phyloP scores from a whole-genome alignment of 2,888 invertebrate species.

The Scaptomyza parva region DNA sequence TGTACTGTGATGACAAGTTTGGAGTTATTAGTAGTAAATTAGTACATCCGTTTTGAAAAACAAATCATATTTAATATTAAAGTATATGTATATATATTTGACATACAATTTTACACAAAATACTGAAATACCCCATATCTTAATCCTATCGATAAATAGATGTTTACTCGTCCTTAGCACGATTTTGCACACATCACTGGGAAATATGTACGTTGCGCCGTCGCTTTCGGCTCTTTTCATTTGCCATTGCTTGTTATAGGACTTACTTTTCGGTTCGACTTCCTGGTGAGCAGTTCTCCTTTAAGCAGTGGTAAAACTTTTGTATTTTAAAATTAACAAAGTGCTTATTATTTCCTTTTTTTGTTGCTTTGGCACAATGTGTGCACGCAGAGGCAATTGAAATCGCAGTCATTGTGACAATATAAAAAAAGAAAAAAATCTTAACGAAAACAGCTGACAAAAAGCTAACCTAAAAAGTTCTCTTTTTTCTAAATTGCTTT shows the following conservation, averaged over 20 bases:
- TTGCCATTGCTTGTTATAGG: conserved; percentile 10
- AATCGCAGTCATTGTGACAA: background rate
- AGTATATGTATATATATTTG: background rate
- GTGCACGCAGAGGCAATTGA: background rate
- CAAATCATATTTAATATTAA: background rate
- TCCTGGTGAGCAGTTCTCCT: conserved; percentile 19
- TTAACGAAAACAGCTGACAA: conserved; percentile 9
- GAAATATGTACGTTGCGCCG: conserved; percentile 32
- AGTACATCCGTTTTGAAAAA: background rate
- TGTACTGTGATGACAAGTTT: background rate
- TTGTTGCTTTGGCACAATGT: too few relatives aligned
- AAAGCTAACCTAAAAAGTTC: conserved; percentile 24
- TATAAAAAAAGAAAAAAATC: background rate
- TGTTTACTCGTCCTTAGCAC: conserved; percentile 1
- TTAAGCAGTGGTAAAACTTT: background rate
- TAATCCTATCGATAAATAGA: conserved; percentile 23
- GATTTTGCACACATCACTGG: conserved; percentile 21
- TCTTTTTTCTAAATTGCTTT: background rate
- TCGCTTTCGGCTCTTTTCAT: conserved; percentile 14
- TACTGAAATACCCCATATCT: background rate
- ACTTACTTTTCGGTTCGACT: conserved; percentile 1
- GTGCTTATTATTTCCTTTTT: too few relatives aligned
- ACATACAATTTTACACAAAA: background rate
- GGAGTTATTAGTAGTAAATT: background rate
- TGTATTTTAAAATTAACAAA: background rate